Conservation (phyloP, 2,113 vertebrate species). For the Gobius niger region DNA sequence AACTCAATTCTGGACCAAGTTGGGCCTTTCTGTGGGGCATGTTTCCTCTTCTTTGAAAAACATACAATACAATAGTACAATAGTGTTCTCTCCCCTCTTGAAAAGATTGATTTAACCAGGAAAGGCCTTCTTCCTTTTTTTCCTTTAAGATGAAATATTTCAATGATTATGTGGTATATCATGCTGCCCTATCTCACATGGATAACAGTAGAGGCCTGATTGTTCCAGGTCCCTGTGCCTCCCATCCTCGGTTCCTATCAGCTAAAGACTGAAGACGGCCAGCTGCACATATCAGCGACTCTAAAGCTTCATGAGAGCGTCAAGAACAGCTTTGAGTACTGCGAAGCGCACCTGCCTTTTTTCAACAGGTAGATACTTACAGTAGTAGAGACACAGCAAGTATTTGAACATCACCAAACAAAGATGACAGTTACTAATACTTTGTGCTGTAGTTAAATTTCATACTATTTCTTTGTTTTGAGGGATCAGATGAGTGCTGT, state of each 20-base stretch:
- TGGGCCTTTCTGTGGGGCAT: neutral
- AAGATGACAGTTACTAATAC: no score
- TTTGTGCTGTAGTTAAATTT: no score
- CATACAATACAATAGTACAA: no score
- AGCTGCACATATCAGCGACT: conserved; percentile 79
- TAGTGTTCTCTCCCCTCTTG: no score
- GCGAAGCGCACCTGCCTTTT: conserved; percentile 89
- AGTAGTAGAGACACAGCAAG: neutral
- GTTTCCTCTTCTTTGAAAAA: no score
- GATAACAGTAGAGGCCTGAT: neutral
- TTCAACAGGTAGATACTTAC: conserved; percentile 85
- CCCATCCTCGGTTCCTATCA: conserved; percentile 91
- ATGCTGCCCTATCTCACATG: no score
- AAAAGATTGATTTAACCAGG: no score
- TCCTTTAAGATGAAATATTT: no score
- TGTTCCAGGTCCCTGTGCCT: conserved; percentile 86
- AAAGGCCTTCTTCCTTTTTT: no score
- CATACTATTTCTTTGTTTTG: neutral
- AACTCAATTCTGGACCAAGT: neutral
- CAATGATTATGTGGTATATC: no score
- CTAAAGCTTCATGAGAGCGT: conserved; percentile 95
- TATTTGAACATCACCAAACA: no score
- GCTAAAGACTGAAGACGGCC: conserved; percentile 81
- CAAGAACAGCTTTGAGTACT: conserved; percentile 91
- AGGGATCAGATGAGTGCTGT: conserved; percentile 84